Evolutionary conservation across 1,140 invertebrate genomes (phyloP), one percentile per base, ranked within the genome.

Genomic region (Ips typographus): DNA sequence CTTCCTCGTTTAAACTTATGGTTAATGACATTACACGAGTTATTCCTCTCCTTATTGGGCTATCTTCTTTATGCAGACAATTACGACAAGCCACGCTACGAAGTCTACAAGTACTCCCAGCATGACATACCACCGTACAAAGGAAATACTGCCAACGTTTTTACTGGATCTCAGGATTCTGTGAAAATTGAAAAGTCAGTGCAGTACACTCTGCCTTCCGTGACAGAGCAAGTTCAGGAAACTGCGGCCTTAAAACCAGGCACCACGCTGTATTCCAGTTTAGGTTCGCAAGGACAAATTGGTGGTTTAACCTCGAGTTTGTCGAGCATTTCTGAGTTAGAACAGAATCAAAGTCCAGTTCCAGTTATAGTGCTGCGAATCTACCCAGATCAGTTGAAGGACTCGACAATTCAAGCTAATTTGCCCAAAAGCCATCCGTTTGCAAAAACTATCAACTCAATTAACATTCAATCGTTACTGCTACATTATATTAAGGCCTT

Each of bases 61-160:
- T 22, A 22, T 22, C 22, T 22, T 59, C 37, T 59, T 59, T 42
- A 56, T 62, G 47, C 22, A 70, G 64, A 71, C 49, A 71, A 40
- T 55, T 66, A 66, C 36, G 69, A 57, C 22, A 81, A 82, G 74
- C 83, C 83, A 44, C 85, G 83, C 74, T 85, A 84, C 70, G 81
- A 85, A 80, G 79, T 85, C 57, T 86, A 86, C 74, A 85, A 85
- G 44, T 86, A 86, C 71, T 86, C 84, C 2, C 85, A 86, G 77
- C 80, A 84, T 69, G 84, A 86, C 71, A 84, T 85, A 58, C 83
- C 82, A 22, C 71, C 83, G 40, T 74, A 77, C 47, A 62, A 72
- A 70, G 74, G 74, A 44, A 42, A 57, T 51, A 1, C 39, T 0
- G 56, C 42, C 2, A 56, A 42, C 5, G 36, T 44, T 2, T 49